These are phyloP conservation scores for Cricetomys ansorgei DNA, from an alignment of 2,113 vertebrate genomes.

Conservation along the genomic window DNA sequence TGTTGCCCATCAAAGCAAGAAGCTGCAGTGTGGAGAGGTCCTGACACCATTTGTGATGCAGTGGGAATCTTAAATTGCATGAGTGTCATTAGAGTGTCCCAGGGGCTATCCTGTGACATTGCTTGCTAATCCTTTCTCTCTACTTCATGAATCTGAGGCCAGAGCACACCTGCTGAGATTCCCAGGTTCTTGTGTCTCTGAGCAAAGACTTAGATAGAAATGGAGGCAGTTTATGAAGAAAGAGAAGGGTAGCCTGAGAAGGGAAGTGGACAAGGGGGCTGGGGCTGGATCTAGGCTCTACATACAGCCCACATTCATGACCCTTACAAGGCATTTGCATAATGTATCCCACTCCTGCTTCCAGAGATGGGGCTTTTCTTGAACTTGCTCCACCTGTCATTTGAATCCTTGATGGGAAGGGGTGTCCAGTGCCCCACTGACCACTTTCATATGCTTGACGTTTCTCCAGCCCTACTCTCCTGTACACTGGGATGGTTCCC, in stretches of 20 bases:
- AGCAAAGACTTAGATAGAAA: not conserved
- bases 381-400: not conserved
- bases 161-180: not conserved
- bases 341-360: no score
- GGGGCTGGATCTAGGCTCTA: not conserved
- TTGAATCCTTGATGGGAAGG: not conserved
- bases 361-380: not conserved
- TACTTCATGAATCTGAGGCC: not conserved
- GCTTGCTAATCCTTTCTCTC: no score
- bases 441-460: accelerated
- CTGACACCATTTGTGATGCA: no score
- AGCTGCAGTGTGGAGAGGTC: no score
- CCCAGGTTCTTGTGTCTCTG: not conserved
- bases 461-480: not conserved
- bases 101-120: no score
- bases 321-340: no score
- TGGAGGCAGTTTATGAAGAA: not conserved
- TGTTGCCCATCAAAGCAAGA: no score
- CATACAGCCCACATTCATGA: not conserved
- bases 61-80: accelerated
- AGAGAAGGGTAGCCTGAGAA: no score
- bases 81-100: not conserved
- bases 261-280: no score
- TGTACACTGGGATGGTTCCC: not conserved
- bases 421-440: no score